phyloP scores from a whole-genome alignment of 2,888 invertebrate genomes.

The Hirtodrosophila alboralis region DNA sequence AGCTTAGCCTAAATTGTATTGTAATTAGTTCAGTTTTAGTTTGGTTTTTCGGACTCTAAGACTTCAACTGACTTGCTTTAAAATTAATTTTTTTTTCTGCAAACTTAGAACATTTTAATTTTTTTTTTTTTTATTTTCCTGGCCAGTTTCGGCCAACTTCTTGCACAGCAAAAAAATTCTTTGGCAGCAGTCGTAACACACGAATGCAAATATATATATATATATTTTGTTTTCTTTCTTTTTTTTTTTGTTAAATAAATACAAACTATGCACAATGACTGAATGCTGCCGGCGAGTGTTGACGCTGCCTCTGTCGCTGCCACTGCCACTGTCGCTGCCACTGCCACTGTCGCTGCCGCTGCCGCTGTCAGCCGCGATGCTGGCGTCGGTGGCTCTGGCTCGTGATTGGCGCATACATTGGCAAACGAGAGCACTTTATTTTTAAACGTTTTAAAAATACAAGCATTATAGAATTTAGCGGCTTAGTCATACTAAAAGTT shows the following conservation, averaged over 20 bases:
- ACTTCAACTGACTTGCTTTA: no score
- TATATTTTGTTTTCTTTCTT: no score
- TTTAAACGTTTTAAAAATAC: conserved; percentile 78
- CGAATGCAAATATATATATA: conserved; percentile 9
- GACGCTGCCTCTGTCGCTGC: conserved; percentile 17
- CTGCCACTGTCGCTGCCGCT: neutral
- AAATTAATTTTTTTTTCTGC: neutral
- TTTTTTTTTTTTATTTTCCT: no score
- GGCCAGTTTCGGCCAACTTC: conserved; percentile 48
- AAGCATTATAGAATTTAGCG: conserved; percentile 75
- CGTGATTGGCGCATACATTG: conserved; percentile 79
- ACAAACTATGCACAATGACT: conserved; percentile 39
- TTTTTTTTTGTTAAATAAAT: conserved; percentile 26
- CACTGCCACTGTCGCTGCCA: neutral
- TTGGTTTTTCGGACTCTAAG: no score
- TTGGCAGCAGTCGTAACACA: conserved; percentile 41
- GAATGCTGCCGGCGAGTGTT: conserved; percentile 39
- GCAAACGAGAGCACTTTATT: conserved; percentile 80
- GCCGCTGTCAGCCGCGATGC: conserved; percentile 3
- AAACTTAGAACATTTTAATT: conserved; percentile 44
- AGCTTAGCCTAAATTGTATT: no score
- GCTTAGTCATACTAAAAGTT: conserved; percentile 56
- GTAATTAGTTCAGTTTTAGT: no score
- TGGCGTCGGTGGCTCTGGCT: conserved; percentile 56
- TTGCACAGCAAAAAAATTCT: conserved; percentile 44